Base-by-base conservation (phyloP, 2,888 invertebrate genomes). In the Drosophila buzzatii region DNA sequence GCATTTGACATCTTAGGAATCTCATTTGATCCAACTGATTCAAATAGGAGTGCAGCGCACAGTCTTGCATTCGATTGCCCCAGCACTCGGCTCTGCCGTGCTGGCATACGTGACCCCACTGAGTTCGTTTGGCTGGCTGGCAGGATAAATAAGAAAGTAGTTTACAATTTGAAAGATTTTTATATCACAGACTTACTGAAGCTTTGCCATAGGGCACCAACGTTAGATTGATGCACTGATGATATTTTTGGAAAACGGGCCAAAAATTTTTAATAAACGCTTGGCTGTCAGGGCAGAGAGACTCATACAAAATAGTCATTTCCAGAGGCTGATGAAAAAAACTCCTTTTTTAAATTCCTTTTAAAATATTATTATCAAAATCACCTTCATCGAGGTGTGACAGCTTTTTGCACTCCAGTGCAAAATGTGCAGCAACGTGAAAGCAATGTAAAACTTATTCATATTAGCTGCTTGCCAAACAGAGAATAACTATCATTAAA, bases 141-240 rank as follows among this genome's bases (percentile, higher is more conserved):
- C 5, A 41, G 10, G 33, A 14, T 2, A 44, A 18, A 6, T 8
- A 37, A 23, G 20, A 1, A 18, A 3, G 5, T 33, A 3, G 14
- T 18, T 18, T 3, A 18, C 0, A 33, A 2, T 7, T 18, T 12
- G 14, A 14, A 9, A 10, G n/a, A 6, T 18, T 10, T 53, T 16
- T 16, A 4, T 2, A 20, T 9, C 3, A 4, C 1, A 2, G 23
- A 91, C 93, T 93, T 91, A 95, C 95, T 78, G 81, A 88, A 18
- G 95, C 94, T 92, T 95, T 95, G 55, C 96, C 95, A 85, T 95
- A 95, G 1, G 96, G 95, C 51, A 95, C 92, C 44, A 95, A 91
- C 12, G 31, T 63, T 35, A 76, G n/a, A 18, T 76, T 91, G 3
- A 95, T 85, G 81, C 94, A 93, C 14, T 93, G 86, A 10, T 94